Evolutionary conservation across 1,140 invertebrate genomes (phyloP), one percentile per base, ranked within the genome.

Genomic region (Andrena cerasifolii): DNA sequence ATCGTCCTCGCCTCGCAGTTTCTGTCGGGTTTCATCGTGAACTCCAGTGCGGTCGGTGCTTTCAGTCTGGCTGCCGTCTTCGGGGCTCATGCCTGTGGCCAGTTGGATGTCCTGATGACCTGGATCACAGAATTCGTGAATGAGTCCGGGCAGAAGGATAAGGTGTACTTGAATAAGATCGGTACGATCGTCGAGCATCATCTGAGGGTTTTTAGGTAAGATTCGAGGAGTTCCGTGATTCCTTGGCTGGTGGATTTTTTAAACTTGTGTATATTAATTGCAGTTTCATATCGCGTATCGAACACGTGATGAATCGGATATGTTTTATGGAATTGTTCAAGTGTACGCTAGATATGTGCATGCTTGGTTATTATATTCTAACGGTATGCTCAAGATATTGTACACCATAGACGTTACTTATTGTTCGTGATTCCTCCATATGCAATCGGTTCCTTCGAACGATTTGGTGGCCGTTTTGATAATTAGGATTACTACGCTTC

Each of bases 331-430:
- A 90, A 53, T 62, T 90, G 28, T 21, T 86, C 1, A 81, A 79
- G 56, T 89, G 87, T 56, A 89, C 85, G 12, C 75, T 88, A 8
- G 86, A 83, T 28, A 86, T 90, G 21, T 89, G 87, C n/a, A 76
- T 87, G 61, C 40, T 89, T 7, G 83, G 82, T 36, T 89, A 88
- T 85, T 90, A 88, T 63, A 80, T 84, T 12, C 80, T 91, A 24
- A 84, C 82, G 87, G 89, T 86, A 84, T 49, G 83, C 58, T 82
- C 28, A 76, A 62, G n/a, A n/a, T n/a, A n/a, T n/a, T n/a, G n/a
- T n/a, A n/a, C n/a, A n/a, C n/a, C n/a, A n/a, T n/a, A n/a, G n/a
- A n/a, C n/a, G n/a, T n/a, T n/a, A n/a, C n/a, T n/a, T n/a, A n/a
- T n/a, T n/a, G n/a, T n/a, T n/a, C n/a, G n/a, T n/a, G n/a, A n/a